phyloP scores from a whole-genome alignment of 2,888 invertebrate genomes.

The Zelleria hepariella region DNA sequence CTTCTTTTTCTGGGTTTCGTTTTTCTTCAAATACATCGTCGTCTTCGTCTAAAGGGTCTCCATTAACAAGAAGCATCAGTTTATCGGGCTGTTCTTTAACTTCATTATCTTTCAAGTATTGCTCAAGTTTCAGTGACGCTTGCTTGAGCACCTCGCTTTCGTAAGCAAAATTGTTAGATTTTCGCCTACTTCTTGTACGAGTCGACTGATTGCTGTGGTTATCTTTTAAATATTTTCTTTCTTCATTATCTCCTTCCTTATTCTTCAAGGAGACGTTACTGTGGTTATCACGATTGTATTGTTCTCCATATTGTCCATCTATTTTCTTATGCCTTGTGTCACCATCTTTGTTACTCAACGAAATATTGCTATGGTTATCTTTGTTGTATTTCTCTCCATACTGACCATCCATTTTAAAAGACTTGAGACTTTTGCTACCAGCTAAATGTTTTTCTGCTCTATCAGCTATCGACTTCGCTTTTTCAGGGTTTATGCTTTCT shows the following conservation, averaged over 20 bases:
- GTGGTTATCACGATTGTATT: constrained; percentile 52
- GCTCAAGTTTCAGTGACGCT: constrained; percentile 66
- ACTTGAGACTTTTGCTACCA: constrained; percentile 47
- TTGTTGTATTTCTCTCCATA: constrained; percentile 52
- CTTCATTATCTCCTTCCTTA: constrained; percentile 47
- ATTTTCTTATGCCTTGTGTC: too few species aligned
- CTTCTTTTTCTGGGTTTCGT: constrained; percentile 19
- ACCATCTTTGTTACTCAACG: constrained; percentile 48
- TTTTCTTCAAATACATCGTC: constrained; percentile 40
- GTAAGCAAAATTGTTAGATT: constrained; percentile 71
- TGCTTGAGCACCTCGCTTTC: constrained; percentile 73
- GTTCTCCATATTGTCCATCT: constrained; percentile 53
- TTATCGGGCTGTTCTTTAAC: constrained; percentile 31
- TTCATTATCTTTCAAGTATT: constrained; percentile 58
- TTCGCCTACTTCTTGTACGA: constrained; percentile 42
- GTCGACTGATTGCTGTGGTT: constrained; percentile 60
- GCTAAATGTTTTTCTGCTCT: constrained; percentile 49
- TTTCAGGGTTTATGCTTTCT: constrained; percentile 50
- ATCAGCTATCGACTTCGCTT: constrained; percentile 50
- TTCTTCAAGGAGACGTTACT: constrained; percentile 52
- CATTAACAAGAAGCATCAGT: constrained; percentile 41
- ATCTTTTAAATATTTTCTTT: constrained; percentile 56
- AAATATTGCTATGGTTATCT: constrained; percentile 54
- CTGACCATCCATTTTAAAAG: constrained; percentile 55
- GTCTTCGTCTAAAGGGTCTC: constrained; percentile 25